phyloP scores from a whole-genome alignment of 2,113 vertebrate genomes.

The Spermophilus dauricus region DNA sequence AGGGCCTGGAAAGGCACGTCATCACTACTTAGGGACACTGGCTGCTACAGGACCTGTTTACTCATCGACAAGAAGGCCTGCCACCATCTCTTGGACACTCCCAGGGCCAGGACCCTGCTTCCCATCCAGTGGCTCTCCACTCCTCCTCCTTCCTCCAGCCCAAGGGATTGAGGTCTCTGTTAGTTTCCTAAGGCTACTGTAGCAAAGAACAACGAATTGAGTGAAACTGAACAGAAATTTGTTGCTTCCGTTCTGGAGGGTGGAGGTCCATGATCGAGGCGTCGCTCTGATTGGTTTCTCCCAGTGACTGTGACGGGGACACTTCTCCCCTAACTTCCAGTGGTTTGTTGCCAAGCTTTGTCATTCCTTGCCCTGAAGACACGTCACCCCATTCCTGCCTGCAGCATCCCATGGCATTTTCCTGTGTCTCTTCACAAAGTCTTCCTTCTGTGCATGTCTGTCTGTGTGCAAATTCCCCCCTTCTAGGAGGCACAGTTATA shows the following conservation, averaged over 20 bases:
- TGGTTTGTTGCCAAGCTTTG: neutral
- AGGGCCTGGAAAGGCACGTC: neutral
- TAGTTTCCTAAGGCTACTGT: neutral
- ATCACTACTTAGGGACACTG: neutral
- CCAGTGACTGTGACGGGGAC: too few species aligned
- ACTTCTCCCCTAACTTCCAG: neutral
- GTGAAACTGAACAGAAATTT: neutral
- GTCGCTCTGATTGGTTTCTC: neutral
- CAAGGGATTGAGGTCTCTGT: neutral
- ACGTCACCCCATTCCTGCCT: neutral
- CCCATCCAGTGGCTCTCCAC: accelerated
- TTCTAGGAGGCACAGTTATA: neutral
- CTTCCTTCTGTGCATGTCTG: neutral
- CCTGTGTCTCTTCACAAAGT: neutral
- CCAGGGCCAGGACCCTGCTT: neutral
- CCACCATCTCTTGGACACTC: neutral
- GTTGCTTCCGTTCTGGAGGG: neutral
- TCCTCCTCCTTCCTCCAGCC: neutral
- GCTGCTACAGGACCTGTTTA: neutral
- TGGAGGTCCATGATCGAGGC: neutral
- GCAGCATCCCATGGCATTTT: neutral
- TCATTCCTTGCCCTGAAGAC: neutral
- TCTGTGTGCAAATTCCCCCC: neutral
- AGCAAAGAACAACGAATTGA: neutral
- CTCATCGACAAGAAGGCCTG: neutral